phyloP scores from a whole-genome alignment of 2,888 invertebrate genomes.

The Glyphotaelius pellucidus region DNA sequence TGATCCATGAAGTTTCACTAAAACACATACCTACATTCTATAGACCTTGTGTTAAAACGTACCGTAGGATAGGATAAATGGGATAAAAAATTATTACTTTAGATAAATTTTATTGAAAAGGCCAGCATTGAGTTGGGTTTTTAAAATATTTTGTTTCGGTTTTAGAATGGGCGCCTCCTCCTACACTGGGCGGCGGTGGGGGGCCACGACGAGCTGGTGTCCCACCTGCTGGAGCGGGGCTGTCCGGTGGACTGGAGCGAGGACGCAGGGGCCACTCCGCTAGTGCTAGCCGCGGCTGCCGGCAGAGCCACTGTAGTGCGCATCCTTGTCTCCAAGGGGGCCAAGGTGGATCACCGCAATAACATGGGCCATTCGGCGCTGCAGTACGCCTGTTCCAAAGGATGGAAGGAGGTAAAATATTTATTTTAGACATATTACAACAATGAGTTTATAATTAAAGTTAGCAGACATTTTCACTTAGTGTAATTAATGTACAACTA shows the following conservation, averaged over 20 bases:
- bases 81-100: too few species aligned
- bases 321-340: conserved; percentile 81
- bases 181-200: conserved; percentile 90
- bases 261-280: conserved; percentile 86
- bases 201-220: conserved; percentile 85
- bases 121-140: not conserved
- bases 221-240: conserved; percentile 81
- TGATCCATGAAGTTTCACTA: too few species aligned
- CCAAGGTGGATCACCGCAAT: conserved; percentile 85
- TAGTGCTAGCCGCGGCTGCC: conserved; percentile 89
- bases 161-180: conserved; percentile 83
- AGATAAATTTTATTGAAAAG: too few species aligned
- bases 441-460: too few species aligned
- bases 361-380: conserved; percentile 87
- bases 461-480: too few species aligned
- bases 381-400: conserved; percentile 92
- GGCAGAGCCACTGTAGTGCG: conserved; percentile 84
- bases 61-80: too few species aligned
- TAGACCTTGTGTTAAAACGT: too few species aligned
- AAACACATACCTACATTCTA: too few species aligned
- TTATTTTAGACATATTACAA: not conserved
- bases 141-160: not conserved
- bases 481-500: too few species aligned
- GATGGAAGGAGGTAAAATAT: conserved; percentile 81
- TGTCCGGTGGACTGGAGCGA: conserved; percentile 84